Conservation (phyloP, 2,113 vertebrate species). For the Xenotilapia caudafasciata region DNA sequence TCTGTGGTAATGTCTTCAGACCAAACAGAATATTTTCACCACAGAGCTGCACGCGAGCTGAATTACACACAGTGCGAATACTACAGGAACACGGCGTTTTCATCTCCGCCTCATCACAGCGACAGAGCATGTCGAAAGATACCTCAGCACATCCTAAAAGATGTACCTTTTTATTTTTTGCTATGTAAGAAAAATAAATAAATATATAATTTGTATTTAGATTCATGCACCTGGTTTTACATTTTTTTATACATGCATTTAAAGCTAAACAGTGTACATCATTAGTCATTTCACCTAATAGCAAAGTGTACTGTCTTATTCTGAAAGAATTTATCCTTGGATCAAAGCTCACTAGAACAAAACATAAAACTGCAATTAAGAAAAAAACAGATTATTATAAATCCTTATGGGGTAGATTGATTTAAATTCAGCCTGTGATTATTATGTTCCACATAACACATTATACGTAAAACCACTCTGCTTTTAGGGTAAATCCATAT, state of each 20-base stretch:
- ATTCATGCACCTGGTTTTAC: background rate
- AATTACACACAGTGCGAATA: background rate
- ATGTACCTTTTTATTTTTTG: background rate
- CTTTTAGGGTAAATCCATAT: background rate
- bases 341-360: background rate
- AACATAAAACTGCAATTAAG: background rate
- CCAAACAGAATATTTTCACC: constrained; percentile 60
- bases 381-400: background rate
- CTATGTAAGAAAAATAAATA: background rate
- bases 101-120: background rate
- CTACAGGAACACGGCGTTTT: background rate
- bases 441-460: background rate
- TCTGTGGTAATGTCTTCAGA: constrained; percentile 68
- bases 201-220: background rate
- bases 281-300: background rate
- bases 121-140: background rate
- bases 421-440: background rate
- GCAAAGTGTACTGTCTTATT: background rate
- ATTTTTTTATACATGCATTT: background rate
- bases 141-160: background rate
- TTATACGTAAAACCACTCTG: background rate
- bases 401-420: background rate
- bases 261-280: background rate
- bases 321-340: background rate
- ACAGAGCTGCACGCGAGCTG: background rate